phyloP scores from a whole-genome alignment of 2,797 vertebrate species.

The Spheniscus humboldti region DNA sequence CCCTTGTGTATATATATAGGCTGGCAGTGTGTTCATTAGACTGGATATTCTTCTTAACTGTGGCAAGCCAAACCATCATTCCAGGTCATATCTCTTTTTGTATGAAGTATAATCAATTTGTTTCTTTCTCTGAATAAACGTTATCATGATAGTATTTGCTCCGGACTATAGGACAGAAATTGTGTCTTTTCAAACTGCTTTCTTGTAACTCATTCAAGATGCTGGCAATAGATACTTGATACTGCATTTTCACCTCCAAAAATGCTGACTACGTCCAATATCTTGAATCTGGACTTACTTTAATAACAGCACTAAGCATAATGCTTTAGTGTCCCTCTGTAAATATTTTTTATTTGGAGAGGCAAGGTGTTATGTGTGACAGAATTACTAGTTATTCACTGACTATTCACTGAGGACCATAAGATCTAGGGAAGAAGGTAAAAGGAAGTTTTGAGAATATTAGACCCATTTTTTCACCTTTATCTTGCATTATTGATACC shows the following conservation, averaged over 20 bases:
- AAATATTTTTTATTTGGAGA: not conserved
- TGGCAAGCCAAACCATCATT: not conserved
- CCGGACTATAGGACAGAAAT: not conserved
- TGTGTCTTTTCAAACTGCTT: not conserved
- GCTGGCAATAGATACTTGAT: not conserved
- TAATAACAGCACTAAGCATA: not conserved
- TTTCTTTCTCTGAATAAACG: not conserved
- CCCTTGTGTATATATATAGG: not conserved
- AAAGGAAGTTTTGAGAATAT: not conserved
- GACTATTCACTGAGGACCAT: not conserved
- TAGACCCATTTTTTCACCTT: not conserved
- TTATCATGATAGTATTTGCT: not conserved
- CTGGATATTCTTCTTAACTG: not conserved
- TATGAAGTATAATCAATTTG: not conserved
- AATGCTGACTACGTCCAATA: not conserved
- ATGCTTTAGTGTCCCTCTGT: not conserved
- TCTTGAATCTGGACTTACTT: not conserved
- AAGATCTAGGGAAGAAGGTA: not conserved
- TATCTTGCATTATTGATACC: not conserved
- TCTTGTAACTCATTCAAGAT: not conserved
- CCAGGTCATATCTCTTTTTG: not conserved
- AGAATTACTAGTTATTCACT: not conserved
- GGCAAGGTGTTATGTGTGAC: not conserved
- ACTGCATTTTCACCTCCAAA: not conserved
- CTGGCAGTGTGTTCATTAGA: not conserved